A percentile compares a stretch with the other conserved stretches of the same genome.
Conservation (phyloP, 2,113 vertebrate genomes). For the Oryzias curvinotus region DNA sequence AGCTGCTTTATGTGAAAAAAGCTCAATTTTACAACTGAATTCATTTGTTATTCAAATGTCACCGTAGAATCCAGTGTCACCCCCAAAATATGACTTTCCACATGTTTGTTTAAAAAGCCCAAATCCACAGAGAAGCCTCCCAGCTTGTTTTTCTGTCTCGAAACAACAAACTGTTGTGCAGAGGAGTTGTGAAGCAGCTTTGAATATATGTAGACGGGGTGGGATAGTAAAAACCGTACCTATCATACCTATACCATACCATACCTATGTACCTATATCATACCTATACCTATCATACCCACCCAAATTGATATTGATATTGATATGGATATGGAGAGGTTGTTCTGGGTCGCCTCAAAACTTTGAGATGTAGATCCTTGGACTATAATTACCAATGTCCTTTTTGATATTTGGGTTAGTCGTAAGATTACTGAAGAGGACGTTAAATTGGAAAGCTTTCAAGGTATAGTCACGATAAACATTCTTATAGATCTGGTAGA, state of each 20-base stretch:
- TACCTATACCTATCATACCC: too few relatives aligned
- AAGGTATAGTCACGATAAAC: constrained; percentile 57
- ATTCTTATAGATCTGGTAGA: constrained; percentile 54
- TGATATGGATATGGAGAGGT: neutral
- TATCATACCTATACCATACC: neutral
- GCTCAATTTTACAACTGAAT: too few relatives aligned
- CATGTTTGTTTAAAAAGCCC: too few relatives aligned
- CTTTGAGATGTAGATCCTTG: constrained; percentile 73
- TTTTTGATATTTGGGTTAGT: constrained; percentile 39
- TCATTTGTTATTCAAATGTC: too few relatives aligned
- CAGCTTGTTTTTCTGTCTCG: constrained; percentile 21
- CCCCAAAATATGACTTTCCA: too few relatives aligned
- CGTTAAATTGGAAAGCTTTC: constrained; percentile 77
- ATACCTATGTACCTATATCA: too few relatives aligned
- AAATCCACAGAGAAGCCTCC: too few relatives aligned
- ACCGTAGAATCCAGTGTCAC: too few relatives aligned
- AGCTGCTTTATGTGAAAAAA: too few relatives aligned
- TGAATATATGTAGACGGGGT: neutral
- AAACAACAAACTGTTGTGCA: constrained; percentile 75
- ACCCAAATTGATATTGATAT: neutral
- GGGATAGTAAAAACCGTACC: neutral
- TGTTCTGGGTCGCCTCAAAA: neutral
- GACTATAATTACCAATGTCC: constrained; percentile 50
- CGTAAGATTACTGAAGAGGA: constrained; percentile 51
- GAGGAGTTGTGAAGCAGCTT: constrained; percentile 53